A percentile compares a stretch with the other conserved stretches of the same genome.
Conservation (phyloP, 2,888 invertebrate genomes). For the Caradrina clavipalpis region DNA sequence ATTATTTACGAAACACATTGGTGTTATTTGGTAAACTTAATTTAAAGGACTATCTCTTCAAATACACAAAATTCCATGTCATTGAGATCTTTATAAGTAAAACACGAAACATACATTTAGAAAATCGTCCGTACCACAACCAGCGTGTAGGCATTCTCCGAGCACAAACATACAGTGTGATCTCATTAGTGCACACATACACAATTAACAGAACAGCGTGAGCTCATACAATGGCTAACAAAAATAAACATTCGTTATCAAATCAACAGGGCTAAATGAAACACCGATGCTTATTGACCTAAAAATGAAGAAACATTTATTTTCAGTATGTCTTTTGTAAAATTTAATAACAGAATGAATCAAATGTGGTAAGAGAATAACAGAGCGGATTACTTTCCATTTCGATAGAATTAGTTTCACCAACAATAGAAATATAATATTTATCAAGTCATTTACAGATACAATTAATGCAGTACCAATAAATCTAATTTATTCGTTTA, state of each 20-base stretch:
- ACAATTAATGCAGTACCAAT: conserved; percentile 88
- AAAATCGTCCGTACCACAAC: conserved; percentile 34
- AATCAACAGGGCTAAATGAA: conserved; percentile 80
- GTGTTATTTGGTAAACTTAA: conserved; percentile 43
- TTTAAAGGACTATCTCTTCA: conserved; percentile 41
- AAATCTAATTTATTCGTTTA: conserved; percentile 90
- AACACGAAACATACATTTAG: conserved; percentile 41
- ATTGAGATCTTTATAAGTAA: conserved; percentile 53
- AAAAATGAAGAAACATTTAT: conserved; percentile 94
- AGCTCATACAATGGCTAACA: conserved; percentile 23
- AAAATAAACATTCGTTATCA: conserved; percentile 33
- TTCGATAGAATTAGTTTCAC: conserved; percentile 87
- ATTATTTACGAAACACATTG: neutral
- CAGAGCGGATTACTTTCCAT: conserved; percentile 88
- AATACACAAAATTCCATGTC: conserved; percentile 46
- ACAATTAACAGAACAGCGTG: conserved; percentile 29
- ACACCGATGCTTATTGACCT: conserved; percentile 92
- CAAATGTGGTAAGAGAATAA: conserved; percentile 88
- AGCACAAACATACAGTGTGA: conserved; percentile 41
- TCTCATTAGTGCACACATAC: conserved; percentile 22
- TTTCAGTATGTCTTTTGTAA: conserved; percentile 93
- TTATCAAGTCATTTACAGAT: conserved; percentile 90
- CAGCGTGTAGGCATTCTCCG: conserved; percentile 32
- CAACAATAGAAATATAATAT: conserved; percentile 90
- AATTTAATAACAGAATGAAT: conserved; percentile 91